Base-by-base conservation (phyloP, 2,888 invertebrate genomes). In the Dascillus cervinus region DNA sequence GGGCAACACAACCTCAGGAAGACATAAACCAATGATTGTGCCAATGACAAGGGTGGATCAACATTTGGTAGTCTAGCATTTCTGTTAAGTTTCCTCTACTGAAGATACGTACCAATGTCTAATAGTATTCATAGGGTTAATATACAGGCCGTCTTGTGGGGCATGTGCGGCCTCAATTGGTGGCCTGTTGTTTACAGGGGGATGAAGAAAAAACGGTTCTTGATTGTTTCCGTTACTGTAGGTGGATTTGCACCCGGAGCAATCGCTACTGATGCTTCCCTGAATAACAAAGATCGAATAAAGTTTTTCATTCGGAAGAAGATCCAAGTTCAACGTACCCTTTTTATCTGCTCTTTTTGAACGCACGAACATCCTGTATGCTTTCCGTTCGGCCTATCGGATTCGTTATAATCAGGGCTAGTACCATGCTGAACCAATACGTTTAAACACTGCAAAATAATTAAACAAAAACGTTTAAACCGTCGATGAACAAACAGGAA, bases 401-500 rank as follows among this genome's bases (percentile, higher is more conserved):
- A 60, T 49, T 71, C 69, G 46, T 65, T 62, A 58, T 75, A 75
- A 53, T 80, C 79, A 27, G 79, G 75, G 6, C 75, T 72, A 4
- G 84, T 79, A 3, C 87, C 85, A 39, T 86, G 83, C 41, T 86
- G 84, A 25, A 89, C 83, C 54, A 90, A 58, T 38, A 86, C 75
- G 55, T 83, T 85, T 39, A 88, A 65, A 59, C 87, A 87, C 88
- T 88, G 69, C 11, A 55, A 57, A n/a, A n/a, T n/a, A n/a, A n/a
- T n/a, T n/a, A n/a, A n/a, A n/a, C n/a, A n/a, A n/a, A n/a, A n/a
- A n/a, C n/a, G n/a, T n/a, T n/a, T n/a, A n/a, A n/a, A n/a, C n/a
- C n/a, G n/a, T n/a, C n/a, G n/a, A n/a, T n/a, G n/a, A n/a, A n/a
- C n/a, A n/a, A n/a, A n/a, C n/a, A n/a, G n/a, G n/a, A n/a, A n/a